Percentiles rank a stretch among this genome's conserved stretches.
Conservation (phyloP, 2,113 vertebrate species). For the Thunnus thynnus region DNA sequence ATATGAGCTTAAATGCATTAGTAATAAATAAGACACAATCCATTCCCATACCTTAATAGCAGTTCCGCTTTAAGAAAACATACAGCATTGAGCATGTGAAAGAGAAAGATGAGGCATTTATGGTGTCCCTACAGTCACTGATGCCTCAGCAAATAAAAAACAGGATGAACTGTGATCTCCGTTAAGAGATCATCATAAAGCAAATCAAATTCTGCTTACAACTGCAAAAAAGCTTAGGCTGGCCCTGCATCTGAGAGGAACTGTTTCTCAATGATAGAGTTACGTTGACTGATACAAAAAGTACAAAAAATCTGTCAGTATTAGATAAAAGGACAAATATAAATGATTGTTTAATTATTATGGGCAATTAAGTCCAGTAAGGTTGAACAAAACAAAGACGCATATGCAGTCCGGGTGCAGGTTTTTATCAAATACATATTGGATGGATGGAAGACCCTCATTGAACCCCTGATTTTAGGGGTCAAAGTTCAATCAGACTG, state of each 20-base stretch:
- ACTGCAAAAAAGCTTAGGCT: background rate
- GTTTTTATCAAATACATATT: no score
- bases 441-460: no score
- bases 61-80: no score
- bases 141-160: background rate
- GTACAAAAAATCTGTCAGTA: background rate
- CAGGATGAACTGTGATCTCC: background rate
- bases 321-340: background rate
- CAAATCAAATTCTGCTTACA: no score
- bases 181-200: background rate
- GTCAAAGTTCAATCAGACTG: no score
- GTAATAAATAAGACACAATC: no score
- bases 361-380: no score
- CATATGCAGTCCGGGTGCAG: no score
- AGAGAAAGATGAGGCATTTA: background rate
- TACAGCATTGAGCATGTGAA: background rate
- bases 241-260: background rate
- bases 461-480: no score
- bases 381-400: no score
- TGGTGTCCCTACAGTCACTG: background rate
- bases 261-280: background rate
- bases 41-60: no score
- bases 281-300: background rate
- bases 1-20: background rate
- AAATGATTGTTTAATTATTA: no score